Evolutionary conservation across 2,888 invertebrate species (phyloP).

Genomic region (Lacanobia wlatinum): DNA sequence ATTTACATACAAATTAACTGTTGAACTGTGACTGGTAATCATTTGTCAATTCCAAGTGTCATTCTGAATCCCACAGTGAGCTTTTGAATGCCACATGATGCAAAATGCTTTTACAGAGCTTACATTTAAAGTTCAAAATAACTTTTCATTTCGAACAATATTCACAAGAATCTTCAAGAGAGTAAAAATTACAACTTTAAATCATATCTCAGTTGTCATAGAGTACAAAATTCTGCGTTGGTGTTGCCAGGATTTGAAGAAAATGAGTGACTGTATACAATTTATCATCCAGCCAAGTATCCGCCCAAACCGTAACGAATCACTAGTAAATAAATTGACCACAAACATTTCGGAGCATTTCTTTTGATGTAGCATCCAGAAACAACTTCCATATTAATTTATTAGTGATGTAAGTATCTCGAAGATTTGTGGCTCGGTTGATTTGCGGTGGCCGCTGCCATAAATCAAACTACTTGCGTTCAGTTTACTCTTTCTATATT

Average conservation of each 20-base stretch:
- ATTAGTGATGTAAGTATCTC: constrained; percentile 73
- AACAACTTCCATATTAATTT: constrained; percentile 79
- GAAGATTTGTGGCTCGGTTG: constrained; percentile 69
- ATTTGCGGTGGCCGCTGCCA: constrained; percentile 65
- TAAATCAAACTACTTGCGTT: constrained; percentile 64
- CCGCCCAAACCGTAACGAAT: constrained; percentile 89
- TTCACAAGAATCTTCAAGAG: constrained; percentile 25
- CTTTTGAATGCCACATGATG: constrained; percentile 58
- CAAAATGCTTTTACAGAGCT: constrained; percentile 71
- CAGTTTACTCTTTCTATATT: constrained; percentile 51
- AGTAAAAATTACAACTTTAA: constrained; percentile 59
- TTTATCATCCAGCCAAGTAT: constrained; percentile 89
- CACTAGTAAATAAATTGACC: constrained; percentile 90
- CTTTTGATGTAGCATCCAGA: constrained; percentile 80
- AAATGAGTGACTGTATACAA: constrained; percentile 85
- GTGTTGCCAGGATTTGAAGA: constrained; percentile 68
- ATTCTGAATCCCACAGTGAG: constrained; percentile 80
- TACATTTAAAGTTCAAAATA: constrained; percentile 76
- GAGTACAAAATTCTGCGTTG: constrained; percentile 67
- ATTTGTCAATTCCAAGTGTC: constrained; percentile 88
- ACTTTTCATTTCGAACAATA: constrained; percentile 50
- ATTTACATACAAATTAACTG: constrained; percentile 89
- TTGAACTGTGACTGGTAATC: constrained; percentile 86
- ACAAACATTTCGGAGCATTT: constrained; percentile 85
- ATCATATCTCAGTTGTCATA: constrained; percentile 62